phyloP scores from a whole-genome alignment of 2,113 vertebrate genomes.

The Anguilla japonica region DNA sequence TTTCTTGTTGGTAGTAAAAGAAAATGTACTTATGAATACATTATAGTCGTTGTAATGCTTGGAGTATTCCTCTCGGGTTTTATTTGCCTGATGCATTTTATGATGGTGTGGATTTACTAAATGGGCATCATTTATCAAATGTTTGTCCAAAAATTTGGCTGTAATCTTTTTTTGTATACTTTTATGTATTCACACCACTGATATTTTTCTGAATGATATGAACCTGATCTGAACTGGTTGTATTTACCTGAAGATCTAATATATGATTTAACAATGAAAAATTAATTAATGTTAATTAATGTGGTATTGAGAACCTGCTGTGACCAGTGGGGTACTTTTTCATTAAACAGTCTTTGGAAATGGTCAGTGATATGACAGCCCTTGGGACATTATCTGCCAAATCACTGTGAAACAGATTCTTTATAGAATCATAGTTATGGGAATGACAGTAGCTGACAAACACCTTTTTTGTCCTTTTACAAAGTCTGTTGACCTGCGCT shows the following conservation, averaged over 20 bases:
- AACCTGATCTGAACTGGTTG: not conserved
- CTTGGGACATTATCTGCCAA: not conserved
- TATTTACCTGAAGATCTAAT: not conserved
- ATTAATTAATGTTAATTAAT: not conserved
- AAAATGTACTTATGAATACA: not conserved
- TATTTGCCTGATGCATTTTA: not conserved
- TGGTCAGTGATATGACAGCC: not conserved
- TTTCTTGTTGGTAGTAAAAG: not conserved
- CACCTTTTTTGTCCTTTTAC: constrained; percentile 4
- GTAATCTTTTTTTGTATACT: not conserved
- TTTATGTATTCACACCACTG: not conserved
- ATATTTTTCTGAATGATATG: not conserved
- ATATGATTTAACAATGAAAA: not conserved
- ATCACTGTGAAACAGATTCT: not conserved
- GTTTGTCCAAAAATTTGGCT: not conserved
- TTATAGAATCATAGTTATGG: constrained; percentile 6
- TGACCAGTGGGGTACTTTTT: not conserved
- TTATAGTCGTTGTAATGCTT: not conserved
- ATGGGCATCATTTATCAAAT: not conserved
- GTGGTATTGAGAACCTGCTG: not conserved
- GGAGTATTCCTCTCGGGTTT: not conserved
- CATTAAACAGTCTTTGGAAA: not conserved
- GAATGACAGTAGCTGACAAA: not conserved
- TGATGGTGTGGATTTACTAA: not conserved
- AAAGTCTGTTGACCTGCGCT: not conserved